Evolutionary conservation across 1,140 invertebrate species (phyloP).

Genomic region (Drosophila quadrilineata): DNA sequence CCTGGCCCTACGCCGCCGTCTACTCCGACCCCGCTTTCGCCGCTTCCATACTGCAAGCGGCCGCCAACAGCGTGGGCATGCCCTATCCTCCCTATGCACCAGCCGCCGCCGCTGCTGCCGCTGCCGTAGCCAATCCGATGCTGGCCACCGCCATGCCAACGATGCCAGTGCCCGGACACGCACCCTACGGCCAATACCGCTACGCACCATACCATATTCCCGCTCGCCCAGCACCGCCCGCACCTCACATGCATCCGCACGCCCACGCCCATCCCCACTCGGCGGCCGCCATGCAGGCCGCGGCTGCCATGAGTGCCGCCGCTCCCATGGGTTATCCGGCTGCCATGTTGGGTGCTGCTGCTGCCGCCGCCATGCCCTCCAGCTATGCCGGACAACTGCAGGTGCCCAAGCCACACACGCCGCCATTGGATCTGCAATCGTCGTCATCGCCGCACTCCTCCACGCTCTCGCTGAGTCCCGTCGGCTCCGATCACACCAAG

Average conservation of each 20-base stretch:
- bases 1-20: slow-evolving; percentile 96
- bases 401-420: slow-evolving; percentile 71
- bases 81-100: slow-evolving; percentile 83
- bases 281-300: slow-evolving; percentile 35
- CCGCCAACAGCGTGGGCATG: slow-evolving; percentile 86
- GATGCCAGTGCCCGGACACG: slow-evolving; percentile 80
- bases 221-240: slow-evolving; percentile 55
- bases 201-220: slow-evolving; percentile 81
- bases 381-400: slow-evolving; percentile 38
- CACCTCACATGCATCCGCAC: slow-evolving; percentile 81
- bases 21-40: slow-evolving; percentile 96
- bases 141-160: slow-evolving; percentile 82
- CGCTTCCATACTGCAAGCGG: slow-evolving; percentile 94
- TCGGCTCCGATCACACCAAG: slow-evolving; percentile 77
- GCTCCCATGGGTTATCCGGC: slow-evolving; percentile 45
- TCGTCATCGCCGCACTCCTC: slow-evolving; percentile 80
- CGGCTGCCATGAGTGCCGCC: slow-evolving; percentile 42
- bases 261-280: slow-evolving; percentile 50
- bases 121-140: slow-evolving; percentile 77
- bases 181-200: slow-evolving; percentile 81
- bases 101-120: slow-evolving; percentile 43
- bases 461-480: slow-evolving; percentile 75
- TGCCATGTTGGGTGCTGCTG: slow-evolving; percentile 62
- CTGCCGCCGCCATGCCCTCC: slow-evolving; percentile 41
- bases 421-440: slow-evolving; percentile 77